These are phyloP conservation scores for Junonia oenone DNA, from an alignment of 2,888 invertebrate genomes.

Conservation along the genomic window DNA sequence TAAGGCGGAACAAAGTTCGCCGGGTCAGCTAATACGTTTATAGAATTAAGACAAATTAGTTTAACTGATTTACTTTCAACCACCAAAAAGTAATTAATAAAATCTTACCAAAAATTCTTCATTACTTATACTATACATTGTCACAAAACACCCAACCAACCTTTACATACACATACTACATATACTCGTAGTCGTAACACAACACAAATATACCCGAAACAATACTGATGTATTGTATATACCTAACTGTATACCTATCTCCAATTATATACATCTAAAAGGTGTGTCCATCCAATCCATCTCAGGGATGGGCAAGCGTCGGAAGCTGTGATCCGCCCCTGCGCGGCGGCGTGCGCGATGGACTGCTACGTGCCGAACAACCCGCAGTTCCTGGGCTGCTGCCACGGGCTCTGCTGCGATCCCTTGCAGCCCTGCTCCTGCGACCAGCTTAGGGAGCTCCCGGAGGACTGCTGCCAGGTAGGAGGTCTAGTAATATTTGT, in stretches of 20 bases:
- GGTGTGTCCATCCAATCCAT: conserved; percentile 28
- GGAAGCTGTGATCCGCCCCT: conserved; percentile 54
- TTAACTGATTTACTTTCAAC: too few relatives aligned
- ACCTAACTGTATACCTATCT: too few relatives aligned
- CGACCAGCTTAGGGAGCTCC: conserved; percentile 54
- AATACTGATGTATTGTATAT: too few relatives aligned
- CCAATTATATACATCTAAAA: conserved; percentile 19
- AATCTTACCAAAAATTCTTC: too few relatives aligned
- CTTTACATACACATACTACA: not conserved
- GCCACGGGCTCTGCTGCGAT: conserved; percentile 64
- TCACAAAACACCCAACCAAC: too few relatives aligned
- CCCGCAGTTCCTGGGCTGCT: conserved; percentile 80
- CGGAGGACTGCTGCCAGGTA: conserved; percentile 63
- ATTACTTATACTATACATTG: too few relatives aligned
- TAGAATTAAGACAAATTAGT: too few relatives aligned
- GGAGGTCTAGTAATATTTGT: not conserved
- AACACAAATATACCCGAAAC: not conserved
- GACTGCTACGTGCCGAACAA: conserved; percentile 84
- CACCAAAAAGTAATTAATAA: too few relatives aligned
- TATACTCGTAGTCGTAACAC: not conserved
- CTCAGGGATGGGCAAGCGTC: conserved; percentile 60
- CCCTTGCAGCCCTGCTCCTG: conserved; percentile 69
- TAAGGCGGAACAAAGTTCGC: too few relatives aligned
- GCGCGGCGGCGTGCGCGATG: conserved; percentile 70
- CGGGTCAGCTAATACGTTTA: too few relatives aligned